Evolutionary conservation across 2,113 vertebrate genomes (phyloP).

Genomic region (Lucifuga dentata): DNA sequence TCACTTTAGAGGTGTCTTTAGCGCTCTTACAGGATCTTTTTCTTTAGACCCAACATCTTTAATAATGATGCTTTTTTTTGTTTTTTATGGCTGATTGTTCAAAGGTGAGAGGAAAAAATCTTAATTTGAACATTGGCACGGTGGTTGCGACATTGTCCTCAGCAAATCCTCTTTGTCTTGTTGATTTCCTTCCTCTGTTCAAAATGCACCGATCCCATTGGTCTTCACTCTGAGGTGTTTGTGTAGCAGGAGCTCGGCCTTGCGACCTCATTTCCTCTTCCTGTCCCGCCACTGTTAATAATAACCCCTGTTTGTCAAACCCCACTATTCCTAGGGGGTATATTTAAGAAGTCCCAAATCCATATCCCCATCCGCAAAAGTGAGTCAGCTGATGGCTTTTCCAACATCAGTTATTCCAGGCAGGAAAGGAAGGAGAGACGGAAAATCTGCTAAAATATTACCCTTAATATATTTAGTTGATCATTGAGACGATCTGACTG

Average conservation of each 20-base stretch:
- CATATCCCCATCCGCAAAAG: slow-evolving; percentile 42
- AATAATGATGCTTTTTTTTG: slow-evolving; percentile 1
- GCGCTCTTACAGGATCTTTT: slow-evolving; percentile 15
- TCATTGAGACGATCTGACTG: slow-evolving; percentile 34
- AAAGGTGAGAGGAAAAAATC: slow-evolving; percentile 1
- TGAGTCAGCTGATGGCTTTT: slow-evolving; percentile 73
- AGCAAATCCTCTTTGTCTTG: slow-evolving; percentile 65
- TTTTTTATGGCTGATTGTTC: slow-evolving; percentile 14
- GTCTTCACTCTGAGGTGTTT: slow-evolving; percentile 67
- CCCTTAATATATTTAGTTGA: slow-evolving; percentile 52
- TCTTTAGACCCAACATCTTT: not conserved
- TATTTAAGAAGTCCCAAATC: slow-evolving; percentile 64
- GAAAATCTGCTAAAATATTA: slow-evolving; percentile 48
- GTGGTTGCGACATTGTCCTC: slow-evolving; percentile 40
- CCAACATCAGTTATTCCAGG: slow-evolving; percentile 55
- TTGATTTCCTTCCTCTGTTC: slow-evolving; percentile 63
- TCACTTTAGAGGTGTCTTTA: slow-evolving; percentile 46
- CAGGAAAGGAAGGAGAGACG: slow-evolving; percentile 56
- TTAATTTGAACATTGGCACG: not conserved
- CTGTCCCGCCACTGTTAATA: slow-evolving; percentile 74
- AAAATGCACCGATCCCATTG: slow-evolving; percentile 43
- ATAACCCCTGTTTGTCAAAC: slow-evolving; percentile 72
- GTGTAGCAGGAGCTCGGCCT: slow-evolving; percentile 61
- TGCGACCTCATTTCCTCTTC: slow-evolving; percentile 77
- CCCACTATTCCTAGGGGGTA: slow-evolving; percentile 41